Conservation (phyloP, 2,113 vertebrate species). For the Cacatua alba region DNA sequence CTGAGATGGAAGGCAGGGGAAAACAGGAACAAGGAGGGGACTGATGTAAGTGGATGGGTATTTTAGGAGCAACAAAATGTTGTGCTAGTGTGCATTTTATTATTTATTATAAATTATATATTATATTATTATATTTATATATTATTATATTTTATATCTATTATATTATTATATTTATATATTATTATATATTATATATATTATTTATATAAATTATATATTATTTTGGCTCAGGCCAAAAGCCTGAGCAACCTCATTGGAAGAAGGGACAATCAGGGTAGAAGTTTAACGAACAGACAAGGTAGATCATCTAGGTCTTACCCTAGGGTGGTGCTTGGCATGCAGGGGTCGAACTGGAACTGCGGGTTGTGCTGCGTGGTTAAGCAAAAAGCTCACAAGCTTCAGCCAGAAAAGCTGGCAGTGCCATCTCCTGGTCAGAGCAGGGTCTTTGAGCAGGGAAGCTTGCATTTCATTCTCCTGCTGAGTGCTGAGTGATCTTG, state of each 20-base stretch:
- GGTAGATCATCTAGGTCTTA: neutral
- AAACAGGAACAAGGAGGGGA: neutral
- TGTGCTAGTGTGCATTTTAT: neutral
- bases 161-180: too few species aligned
- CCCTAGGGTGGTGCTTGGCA: neutral
- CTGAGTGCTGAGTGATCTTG: neutral
- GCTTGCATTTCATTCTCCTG: fast-evolving
- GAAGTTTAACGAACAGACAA: neutral
- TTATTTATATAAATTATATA: too few species aligned
- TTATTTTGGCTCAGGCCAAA: too few species aligned
- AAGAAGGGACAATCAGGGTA: neutral
- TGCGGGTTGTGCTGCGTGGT: fast-evolving
- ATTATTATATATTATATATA: too few species aligned
- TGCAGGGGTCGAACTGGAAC: neutral
- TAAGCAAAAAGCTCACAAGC: fast-evolving
- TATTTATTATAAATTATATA: neutral
- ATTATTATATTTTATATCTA: too few species aligned
- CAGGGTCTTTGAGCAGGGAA: neutral
- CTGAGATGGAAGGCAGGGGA: neutral
- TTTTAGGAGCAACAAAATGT: neutral
- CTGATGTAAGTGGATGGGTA: neutral
- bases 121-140: too few species aligned
- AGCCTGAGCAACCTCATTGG: neutral
- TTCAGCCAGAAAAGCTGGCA: neutral
- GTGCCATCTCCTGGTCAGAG: slow-evolving; percentile 46